Conservation (phyloP, 2,113 vertebrate species). For the Ardeotis arabs region DNA sequence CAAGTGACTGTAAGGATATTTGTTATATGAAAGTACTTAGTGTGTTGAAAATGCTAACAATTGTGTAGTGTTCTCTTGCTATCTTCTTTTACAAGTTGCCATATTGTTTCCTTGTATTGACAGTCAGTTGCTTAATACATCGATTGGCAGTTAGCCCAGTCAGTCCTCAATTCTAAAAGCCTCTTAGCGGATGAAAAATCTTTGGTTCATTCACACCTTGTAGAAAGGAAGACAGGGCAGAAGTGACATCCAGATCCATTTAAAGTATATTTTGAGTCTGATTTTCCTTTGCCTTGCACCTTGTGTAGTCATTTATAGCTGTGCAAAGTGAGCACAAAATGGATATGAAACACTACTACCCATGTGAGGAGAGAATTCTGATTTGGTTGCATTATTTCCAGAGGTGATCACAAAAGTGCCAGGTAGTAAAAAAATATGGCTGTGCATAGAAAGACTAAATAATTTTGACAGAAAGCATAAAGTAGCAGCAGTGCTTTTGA, state of each 20-base stretch:
- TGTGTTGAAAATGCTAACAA: constrained; percentile 17
- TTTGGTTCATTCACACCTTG: constrained; percentile 68
- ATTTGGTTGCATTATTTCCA: constrained; percentile 52
- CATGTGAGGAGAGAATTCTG: constrained; percentile 11
- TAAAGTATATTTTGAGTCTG: constrained; percentile 19
- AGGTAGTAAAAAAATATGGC: constrained; percentile 6
- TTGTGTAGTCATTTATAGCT: constrained; percentile 45
- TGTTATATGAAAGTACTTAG: neutral
- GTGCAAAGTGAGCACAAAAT: constrained; percentile 47
- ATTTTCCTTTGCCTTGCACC: constrained; percentile 36
- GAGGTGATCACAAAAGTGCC: constrained; percentile 5
- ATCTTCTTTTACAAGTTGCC: constrained; percentile 12
- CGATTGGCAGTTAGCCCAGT: constrained; percentile 57
- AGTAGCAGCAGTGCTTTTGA: neutral
- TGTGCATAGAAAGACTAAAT: neutral
- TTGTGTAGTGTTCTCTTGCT: neutral
- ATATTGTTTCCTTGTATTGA: constrained; percentile 38
- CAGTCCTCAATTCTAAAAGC: constrained; percentile 38
- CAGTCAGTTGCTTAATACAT: constrained; percentile 51
- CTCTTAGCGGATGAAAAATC: constrained; percentile 63
- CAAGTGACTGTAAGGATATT: neutral
- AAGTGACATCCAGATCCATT: constrained; percentile 64
- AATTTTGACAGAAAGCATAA: constrained; percentile 15
- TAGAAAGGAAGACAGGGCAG: constrained; percentile 65
- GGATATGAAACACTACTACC: neutral